These are phyloP conservation scores for Dendropsophus ebraccatus DNA, from an alignment of 2,113 vertebrate species.

Conservation along the genomic window DNA sequence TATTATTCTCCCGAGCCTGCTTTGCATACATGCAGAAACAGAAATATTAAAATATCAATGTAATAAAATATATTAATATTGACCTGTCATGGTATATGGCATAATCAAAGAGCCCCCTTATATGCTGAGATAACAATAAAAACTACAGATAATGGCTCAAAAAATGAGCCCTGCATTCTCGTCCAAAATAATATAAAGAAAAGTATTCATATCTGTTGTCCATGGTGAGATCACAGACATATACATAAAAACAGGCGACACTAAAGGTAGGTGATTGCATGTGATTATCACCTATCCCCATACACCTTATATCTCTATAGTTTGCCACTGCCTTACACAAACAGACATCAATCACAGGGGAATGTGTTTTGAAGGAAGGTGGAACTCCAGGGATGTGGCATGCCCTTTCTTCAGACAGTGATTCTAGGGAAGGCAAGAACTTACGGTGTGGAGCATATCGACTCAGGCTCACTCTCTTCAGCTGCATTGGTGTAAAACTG, in stretches of 20 bases:
- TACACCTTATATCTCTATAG: neutral
- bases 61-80: too few species aligned
- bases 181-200: neutral
- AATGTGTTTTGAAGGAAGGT: neutral
- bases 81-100: too few species aligned
- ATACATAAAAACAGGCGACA: neutral
- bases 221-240: neutral
- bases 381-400: neutral
- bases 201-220: neutral
- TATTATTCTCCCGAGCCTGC: too few species aligned
- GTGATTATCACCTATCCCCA: neutral
- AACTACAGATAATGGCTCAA: too few species aligned
- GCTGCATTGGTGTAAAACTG: slow-evolving; percentile 95
- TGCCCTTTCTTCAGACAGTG: neutral
- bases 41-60: too few species aligned
- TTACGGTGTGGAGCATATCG: slow-evolving; percentile 88
- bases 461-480: slow-evolving; percentile 93
- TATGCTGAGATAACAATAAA: too few species aligned
- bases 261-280: neutral
- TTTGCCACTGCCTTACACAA: slow-evolving; percentile 7
- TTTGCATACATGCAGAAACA: too few species aligned
- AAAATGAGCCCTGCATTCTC: too few species aligned
- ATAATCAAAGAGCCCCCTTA: too few species aligned
- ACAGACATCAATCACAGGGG: neutral
- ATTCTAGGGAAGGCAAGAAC: slow-evolving; percentile 54